Base-by-base conservation (phyloP, 2,113 vertebrate species). In the Ivindomyrus marchei region DNA sequence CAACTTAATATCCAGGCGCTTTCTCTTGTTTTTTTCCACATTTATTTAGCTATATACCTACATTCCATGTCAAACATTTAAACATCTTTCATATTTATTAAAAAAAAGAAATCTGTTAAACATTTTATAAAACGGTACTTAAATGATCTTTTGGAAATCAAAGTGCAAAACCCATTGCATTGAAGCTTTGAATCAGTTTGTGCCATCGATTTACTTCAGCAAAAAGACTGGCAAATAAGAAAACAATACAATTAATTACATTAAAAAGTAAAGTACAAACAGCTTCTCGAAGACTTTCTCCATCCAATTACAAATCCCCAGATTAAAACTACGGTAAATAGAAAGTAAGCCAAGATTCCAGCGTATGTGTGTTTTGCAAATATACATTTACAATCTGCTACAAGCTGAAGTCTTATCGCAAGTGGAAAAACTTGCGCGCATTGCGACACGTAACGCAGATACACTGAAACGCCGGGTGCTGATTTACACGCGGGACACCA, bases 111-210 rank as follows among this genome's bases (percentile, higher is more conserved):
- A 88, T 86, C 21, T 80, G 27, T 27, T 21, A 24, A 70, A 42
- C 47, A 92, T 88, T 70, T 70, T 66, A 45, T 74, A 49, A 87
- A 74, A 74, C n/a, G 42, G 39, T 0, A 52, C 89, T 58, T 77
- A 70, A 90, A 50, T 46, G 1, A 2, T 91, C 4, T 77, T 89
- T 91, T 90, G 83, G 90, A 93, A 93, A 70, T 3, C 92, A 92
- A 93, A 92, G 92, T 94, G 92, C 93, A 92, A 89, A n/a, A 92
- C 88, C 17, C 27, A 77, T 92, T 92, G 74, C 90, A 91, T 91
- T 88, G 92, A 36, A 86, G 88, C 46, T 86, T 47, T 31, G 3
- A 87, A 53, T 19, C 42, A 90, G 66, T 56, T 92, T 88, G 74
- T 74, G 42, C 56, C 27, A 89, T 92, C 17, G 53, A 19, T 87